Evolutionary conservation across 2,888 invertebrate genomes (phyloP), one percentile per base, ranked within the genome.

Genomic region (Idaea straminata): DNA sequence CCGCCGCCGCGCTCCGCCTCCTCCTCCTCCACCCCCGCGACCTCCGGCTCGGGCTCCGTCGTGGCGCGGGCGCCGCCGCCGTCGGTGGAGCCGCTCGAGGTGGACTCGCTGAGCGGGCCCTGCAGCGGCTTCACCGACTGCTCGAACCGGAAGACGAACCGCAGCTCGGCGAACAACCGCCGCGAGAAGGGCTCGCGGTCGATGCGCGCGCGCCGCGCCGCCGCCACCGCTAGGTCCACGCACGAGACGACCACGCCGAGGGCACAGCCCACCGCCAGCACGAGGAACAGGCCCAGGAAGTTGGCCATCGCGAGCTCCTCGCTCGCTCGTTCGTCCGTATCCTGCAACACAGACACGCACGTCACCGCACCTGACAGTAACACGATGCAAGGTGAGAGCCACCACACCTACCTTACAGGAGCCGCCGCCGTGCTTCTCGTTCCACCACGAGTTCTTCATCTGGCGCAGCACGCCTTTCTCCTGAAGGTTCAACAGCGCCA

Each of bases 371-470:
- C 36, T 36, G 5, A 36, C 6, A 36, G 36, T 6, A 36, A 36
- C 36, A 5, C 36, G 5, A 36, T 36, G 36, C 5, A n/a, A n/a
- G n/a, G n/a, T n/a, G n/a, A n/a, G n/a, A n/a, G n/a, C n/a, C 5
- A 36, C 60, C 10, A 15, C 10, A 34, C 59, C 25, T 87, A 95
- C 96, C 86, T 93, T 91, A 83, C 96, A 96, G 59, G 95, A 94
- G 65, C 96, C 96, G 57, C 96, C 96, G 15, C 96, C 96, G 71
- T 96, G 93, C 86, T 95, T 96, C 86, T 97, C 96, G 81, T 96
- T 96, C 98, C 98, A 98, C 98, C 98, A 98, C 81, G 95, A 96
- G 66, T 95, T 95, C 88, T 97, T 97, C 89, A 98, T 93, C 74
- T 94, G 93, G 25, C 95, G 95, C 68, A 98, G 93, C 69, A 94